Conservation (phyloP, 53 echinoderm and acorn worm species). For the Temnopleurus reevesii region DNA sequence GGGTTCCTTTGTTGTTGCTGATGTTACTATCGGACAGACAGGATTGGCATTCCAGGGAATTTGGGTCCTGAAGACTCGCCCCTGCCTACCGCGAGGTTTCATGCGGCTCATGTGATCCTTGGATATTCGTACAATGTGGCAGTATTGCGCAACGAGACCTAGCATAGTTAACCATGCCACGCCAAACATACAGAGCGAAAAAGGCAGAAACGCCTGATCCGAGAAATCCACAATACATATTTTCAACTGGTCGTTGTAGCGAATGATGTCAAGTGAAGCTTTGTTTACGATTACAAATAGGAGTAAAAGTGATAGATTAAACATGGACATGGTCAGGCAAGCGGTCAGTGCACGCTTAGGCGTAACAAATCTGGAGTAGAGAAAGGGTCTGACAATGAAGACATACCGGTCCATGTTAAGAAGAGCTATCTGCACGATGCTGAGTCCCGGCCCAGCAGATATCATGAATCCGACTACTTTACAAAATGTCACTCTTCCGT, state of each 20-base stretch:
- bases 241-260: not conserved
- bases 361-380: not conserved
- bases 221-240: not conserved
- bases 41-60: no score
- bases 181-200: not conserved
- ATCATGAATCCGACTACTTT: not conserved
- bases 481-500: not conserved
- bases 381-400: not conserved
- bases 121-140: not conserved
- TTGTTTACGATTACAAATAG: not conserved
- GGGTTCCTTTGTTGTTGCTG: no score
- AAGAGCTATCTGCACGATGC: not conserved
- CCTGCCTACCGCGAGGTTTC: not conserved
- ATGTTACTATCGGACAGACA: no score
- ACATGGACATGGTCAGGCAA: not conserved
- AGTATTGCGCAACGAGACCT: not conserved
- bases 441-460: not conserved
- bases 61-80: no score
- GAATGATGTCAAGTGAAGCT: not conserved
- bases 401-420: conserved; percentile 33
- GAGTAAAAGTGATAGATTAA: not conserved
- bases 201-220: not conserved
- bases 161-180: not conserved
- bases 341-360: not conserved
- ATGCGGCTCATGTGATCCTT: not conserved